Percentiles rank a stretch among this genome's conserved stretches.
phyloP scores from a whole-genome alignment of 2,888 invertebrate species.

The Epistrophe eligans region DNA sequence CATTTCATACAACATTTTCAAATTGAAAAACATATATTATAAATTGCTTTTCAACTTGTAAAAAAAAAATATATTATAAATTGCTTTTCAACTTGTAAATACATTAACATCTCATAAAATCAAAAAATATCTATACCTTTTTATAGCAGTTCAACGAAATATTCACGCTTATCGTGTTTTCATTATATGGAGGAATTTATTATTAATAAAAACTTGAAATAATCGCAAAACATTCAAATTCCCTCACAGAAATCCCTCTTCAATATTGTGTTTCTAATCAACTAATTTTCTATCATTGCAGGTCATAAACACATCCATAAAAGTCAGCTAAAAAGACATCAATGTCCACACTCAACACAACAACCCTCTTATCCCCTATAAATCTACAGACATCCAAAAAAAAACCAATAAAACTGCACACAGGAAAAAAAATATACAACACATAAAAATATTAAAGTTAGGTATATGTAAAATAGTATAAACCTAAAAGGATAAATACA shows the following conservation, averaged over 20 bases:
- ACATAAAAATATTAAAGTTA: conserved; percentile 20
- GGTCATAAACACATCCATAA: conserved; percentile 73
- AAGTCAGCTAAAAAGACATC: conserved; percentile 67
- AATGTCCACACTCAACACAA: conserved; percentile 50
- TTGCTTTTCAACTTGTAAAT: background rate
- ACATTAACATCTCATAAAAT: background rate
- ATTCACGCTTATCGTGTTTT: background rate
- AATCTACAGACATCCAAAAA: conserved; percentile 43
- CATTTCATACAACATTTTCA: too few relatives aligned
- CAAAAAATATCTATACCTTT: background rate
- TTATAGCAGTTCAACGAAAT: background rate
- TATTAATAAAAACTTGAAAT: background rate
- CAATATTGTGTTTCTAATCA: conserved; percentile 53
- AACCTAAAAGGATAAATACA: conserved; percentile 64
- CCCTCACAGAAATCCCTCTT: conserved; percentile 3
- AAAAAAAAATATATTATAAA: too few relatives aligned
- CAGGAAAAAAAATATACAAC: conserved; percentile 29
- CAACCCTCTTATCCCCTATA: conserved; percentile 25
- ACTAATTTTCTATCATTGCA: conserved; percentile 74
- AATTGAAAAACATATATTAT: too few relatives aligned
- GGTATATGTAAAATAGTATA: background rate
- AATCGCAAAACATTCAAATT: conserved; percentile 6
- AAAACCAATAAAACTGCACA: conserved; percentile 67
- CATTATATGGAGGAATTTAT: background rate
- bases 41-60: too few relatives aligned